Conservation (phyloP, 2,888 invertebrate genomes). For the Hofmannophila pseudospretella region DNA sequence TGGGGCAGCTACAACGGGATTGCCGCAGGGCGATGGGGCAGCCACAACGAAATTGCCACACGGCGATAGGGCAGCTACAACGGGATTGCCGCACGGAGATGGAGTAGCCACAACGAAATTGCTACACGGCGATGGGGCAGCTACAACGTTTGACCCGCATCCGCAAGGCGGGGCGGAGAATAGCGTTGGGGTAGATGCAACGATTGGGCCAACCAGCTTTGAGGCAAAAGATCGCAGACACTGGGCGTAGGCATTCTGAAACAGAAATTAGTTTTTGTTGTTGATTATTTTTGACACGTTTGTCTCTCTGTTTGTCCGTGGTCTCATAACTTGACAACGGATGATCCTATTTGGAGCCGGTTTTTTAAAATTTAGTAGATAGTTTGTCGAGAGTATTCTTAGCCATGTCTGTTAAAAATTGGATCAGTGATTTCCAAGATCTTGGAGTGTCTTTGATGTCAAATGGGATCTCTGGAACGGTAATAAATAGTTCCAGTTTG, state of each 20-base stretch:
- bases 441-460: too few species aligned
- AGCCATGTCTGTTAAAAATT: too few species aligned
- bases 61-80: constrained; percentile 14
- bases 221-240: constrained; percentile 5
- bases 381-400: too few species aligned
- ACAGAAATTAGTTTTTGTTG: constrained; percentile 8
- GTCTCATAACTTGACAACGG: too few species aligned
- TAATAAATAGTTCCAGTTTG: too few species aligned
- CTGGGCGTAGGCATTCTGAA: constrained; percentile 37
- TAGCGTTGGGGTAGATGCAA: constrained; percentile 6
- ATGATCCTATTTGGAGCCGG: too few species aligned
- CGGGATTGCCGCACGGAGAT: not conserved
- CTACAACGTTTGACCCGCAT: not conserved
- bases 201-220: not conserved
- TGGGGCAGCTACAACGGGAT: not conserved
- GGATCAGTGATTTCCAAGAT: too few species aligned
- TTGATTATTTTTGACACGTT: too few species aligned
- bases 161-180: constrained; percentile 6
- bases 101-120: not conserved
- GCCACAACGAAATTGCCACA: too few species aligned
- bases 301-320: too few species aligned
- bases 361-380: too few species aligned
- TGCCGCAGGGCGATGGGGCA: constrained; percentile 7
- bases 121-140: not conserved
- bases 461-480: too few species aligned